phyloP scores from a whole-genome alignment of 2,888 invertebrate genomes.

The Drosophila multiciliata region DNA sequence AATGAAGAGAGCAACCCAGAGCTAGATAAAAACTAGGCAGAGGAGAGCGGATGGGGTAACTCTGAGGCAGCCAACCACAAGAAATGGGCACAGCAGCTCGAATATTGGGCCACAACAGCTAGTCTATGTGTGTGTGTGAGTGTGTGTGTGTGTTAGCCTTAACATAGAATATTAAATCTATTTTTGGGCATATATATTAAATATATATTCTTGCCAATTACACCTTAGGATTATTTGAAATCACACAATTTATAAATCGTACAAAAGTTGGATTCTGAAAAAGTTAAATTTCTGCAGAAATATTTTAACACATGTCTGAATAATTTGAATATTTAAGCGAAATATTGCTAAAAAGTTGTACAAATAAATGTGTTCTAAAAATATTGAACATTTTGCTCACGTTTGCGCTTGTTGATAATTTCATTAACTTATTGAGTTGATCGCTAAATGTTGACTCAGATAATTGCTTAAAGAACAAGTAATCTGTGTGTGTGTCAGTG shows the following conservation, averaged over 20 bases:
- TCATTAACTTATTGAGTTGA: conserved; percentile 30
- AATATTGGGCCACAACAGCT: conserved; percentile 52
- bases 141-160: conserved; percentile 5
- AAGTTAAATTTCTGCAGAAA: background rate
- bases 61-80: conserved; percentile 59
- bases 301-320: conserved; percentile 2
- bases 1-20: conserved; percentile 8
- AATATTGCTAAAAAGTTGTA: background rate
- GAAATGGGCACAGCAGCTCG: conserved; percentile 62
- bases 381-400: conserved; percentile 24
- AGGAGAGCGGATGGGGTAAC: background rate
- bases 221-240: background rate
- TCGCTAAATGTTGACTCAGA: conserved; percentile 42
- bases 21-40: conserved; percentile 7
- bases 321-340: background rate
- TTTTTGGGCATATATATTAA: background rate
- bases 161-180: conserved; percentile 24
- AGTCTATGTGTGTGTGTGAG: background rate
- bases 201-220: background rate
- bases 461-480: conserved; percentile 37
- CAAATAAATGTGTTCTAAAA: conserved; percentile 11
- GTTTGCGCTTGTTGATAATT: conserved; percentile 35
- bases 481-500: conserved; percentile 5
- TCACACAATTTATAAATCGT: background rate
- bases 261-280: background rate